A percentile compares a stretch with the other conserved stretches of the same genome.
These are phyloP conservation scores for Syritta pipiens DNA, from an alignment of 2,888 invertebrate genomes.

Conservation along the genomic window DNA sequence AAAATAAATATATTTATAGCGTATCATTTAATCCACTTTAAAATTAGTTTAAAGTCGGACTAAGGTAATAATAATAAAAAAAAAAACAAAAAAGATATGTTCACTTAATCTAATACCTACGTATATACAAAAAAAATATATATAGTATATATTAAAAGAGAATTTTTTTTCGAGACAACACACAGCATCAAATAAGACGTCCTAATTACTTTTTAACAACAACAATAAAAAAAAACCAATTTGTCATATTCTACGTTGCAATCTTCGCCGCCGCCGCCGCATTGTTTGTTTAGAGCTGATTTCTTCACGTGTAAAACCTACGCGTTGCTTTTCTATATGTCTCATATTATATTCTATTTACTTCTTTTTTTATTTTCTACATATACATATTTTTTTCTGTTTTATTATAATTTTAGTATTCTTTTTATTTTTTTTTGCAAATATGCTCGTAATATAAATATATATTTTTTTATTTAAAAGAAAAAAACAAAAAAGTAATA, in stretches of 20 bases:
- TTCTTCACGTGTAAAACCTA: constrained; percentile 12
- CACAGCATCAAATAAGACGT: constrained; percentile 57
- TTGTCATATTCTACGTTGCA: constrained; percentile 42
- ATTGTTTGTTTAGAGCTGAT: constrained; percentile 22
- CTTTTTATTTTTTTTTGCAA: constrained; percentile 40
- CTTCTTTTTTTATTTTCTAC: constrained; percentile 12
- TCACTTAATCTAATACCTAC: constrained; percentile 65
- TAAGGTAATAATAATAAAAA: constrained; percentile 41
- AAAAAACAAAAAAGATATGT: constrained; percentile 48
- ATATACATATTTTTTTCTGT: constrained; percentile 35
- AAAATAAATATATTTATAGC: constrained; percentile 64
- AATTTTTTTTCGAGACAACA: constrained; percentile 30
- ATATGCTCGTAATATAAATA: constrained; percentile 64
- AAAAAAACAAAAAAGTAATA: constrained; percentile 8
- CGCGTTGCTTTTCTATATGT: constrained; percentile 31
- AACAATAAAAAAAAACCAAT: constrained; percentile 7
- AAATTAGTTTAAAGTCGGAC: constrained; percentile 67
- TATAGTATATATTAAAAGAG: constrained; percentile 8
- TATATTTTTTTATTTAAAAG: constrained; percentile 61
- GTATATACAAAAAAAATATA: constrained; percentile 55
- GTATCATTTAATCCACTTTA: constrained; percentile 67
- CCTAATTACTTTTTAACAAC: constrained; percentile 49
- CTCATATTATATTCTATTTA: constrained; percentile 23
- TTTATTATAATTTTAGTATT: constrained; percentile 31
- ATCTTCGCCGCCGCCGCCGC: constrained; percentile 38